Conservation (phyloP, 2,113 vertebrate species). For the Pangasianodon gigas region DNA sequence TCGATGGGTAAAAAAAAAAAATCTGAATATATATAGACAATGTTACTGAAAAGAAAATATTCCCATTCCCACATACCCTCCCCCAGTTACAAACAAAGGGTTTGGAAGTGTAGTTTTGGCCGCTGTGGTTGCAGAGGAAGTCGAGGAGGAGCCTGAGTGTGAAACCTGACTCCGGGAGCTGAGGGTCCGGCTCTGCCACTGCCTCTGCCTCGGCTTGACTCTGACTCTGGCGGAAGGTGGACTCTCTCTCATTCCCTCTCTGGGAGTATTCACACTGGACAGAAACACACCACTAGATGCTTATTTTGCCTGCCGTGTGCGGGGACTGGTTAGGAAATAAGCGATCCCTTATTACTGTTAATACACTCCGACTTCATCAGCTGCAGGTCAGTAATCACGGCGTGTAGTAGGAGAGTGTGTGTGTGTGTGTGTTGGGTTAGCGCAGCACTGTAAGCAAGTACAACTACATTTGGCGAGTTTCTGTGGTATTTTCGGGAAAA, state of each 20-base stretch:
- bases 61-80: background rate
- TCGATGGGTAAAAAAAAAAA: too few relatives aligned
- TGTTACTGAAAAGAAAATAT: background rate
- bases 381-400: background rate
- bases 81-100: constrained; percentile 68
- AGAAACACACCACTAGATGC: background rate
- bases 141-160: constrained; percentile 76
- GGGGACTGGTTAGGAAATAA: background rate
- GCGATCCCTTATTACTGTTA: background rate
- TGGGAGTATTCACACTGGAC: background rate
- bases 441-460: background rate
- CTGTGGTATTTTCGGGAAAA: background rate
- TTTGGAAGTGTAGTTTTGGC: constrained; percentile 62
- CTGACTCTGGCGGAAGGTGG: background rate
- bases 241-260: background rate
- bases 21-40: background rate
- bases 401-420: too few relatives aligned
- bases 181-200: constrained; percentile 49
- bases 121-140: constrained; percentile 68
- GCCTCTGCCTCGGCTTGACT: background rate
- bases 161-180: constrained; percentile 74
- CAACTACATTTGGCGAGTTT: background rate
- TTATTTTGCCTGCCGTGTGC: background rate
- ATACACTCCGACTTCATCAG: background rate
- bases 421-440: background rate